Conservation (phyloP, 2,113 vertebrate genomes). For the Pardalotus punctatus region DNA sequence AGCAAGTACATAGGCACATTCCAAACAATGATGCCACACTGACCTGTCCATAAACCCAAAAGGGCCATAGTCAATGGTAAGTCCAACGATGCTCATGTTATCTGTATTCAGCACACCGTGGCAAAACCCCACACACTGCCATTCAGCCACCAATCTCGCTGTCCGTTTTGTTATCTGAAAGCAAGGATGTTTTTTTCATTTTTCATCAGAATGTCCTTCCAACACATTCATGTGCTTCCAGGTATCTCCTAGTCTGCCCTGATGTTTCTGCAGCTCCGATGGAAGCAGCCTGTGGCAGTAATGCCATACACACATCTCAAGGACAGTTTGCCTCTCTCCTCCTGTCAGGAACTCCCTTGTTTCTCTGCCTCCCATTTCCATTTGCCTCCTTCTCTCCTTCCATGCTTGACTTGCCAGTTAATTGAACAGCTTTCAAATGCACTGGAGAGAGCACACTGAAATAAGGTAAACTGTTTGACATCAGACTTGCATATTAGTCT, state of each 20-base stretch:
- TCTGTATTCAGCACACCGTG: conserved; percentile 97
- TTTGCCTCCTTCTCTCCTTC: not conserved
- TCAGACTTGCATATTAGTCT: not conserved
- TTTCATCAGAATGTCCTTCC: not conserved
- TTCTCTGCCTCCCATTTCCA: not conserved
- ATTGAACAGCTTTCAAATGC: not conserved
- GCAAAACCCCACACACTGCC: conserved; percentile 97
- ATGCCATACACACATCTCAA: not conserved
- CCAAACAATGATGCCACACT: not conserved
- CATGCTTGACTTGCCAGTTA: not conserved
- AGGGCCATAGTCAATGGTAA: conserved; percentile 95
- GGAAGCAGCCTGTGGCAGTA: not conserved
- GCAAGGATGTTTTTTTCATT: not conserved
- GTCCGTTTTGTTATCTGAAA: conserved; percentile 85
- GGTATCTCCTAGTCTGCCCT: not conserved
- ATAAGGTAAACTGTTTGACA: not conserved
- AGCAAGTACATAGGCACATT: fast-evolving
- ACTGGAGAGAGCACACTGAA: not conserved
- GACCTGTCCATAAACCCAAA: conserved; percentile 98
- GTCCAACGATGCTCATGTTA: conserved; percentile 95
- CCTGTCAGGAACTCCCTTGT: not conserved
- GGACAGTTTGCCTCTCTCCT: not conserved
- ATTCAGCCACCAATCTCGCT: conserved; percentile 88
- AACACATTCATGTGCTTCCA: not conserved
- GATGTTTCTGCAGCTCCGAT: not conserved